Percentiles rank a stretch among this genome's conserved stretches.
Conservation (phyloP, 2,113 vertebrate species). For the Nibea albiflora region DNA sequence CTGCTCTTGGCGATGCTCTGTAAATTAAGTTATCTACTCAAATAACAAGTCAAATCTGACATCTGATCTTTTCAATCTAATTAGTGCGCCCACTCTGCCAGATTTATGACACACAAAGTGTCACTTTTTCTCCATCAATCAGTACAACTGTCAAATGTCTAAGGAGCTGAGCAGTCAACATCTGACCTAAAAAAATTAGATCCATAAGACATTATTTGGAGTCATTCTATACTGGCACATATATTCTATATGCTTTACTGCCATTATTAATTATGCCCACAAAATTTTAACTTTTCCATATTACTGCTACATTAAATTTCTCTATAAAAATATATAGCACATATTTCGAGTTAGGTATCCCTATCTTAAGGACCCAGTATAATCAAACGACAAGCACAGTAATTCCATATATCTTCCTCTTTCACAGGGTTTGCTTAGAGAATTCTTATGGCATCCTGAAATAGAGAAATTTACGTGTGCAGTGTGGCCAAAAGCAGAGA, state of each 20-base stretch:
- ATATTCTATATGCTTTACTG: background rate
- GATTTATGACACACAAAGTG: slow-evolving; percentile 27
- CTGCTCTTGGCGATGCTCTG: background rate
- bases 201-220: background rate
- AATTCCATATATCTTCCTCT: background rate
- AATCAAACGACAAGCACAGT: background rate
- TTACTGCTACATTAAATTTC: background rate
- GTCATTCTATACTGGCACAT: background rate
- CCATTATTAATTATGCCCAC: slow-evolving; percentile 4
- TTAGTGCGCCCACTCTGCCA: background rate
- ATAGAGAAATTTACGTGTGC: too few relatives aligned
- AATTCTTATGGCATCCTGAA: background rate
- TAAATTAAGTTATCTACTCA: slow-evolving; percentile 35
- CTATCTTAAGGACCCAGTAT: background rate
- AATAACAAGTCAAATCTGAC: slow-evolving; percentile 31
- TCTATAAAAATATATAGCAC: background rate
- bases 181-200: background rate
- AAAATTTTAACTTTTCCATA: background rate
- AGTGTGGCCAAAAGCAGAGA: background rate
- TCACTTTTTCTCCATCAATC: slow-evolving; percentile 20
- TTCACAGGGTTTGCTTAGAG: background rate
- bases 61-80: slow-evolving; percentile 16
- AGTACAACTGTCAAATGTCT: slow-evolving; percentile 8
- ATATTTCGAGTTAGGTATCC: background rate
- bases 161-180: background rate